These are phyloP conservation scores for Dreissena polymorpha DNA, from an alignment of 1,140 invertebrate species.

Conservation along the genomic window DNA sequence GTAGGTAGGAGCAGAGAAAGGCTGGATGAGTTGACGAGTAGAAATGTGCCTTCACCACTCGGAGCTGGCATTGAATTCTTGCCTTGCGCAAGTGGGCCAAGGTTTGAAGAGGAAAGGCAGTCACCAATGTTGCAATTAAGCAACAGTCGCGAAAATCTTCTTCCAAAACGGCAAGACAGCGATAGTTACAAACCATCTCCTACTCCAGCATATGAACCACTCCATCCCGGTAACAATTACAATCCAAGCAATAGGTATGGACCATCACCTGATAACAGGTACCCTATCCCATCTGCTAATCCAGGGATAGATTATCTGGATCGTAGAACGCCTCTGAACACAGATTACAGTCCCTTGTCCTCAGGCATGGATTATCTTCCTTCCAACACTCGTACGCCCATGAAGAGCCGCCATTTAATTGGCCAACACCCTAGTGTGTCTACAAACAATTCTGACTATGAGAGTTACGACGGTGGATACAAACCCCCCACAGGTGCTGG, in stretches of 20 bases:
- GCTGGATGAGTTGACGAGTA: not conserved
- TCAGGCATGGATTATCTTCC: conserved; percentile 48
- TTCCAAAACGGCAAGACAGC: conserved; percentile 43
- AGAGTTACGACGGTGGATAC: not conserved
- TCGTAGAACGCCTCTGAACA: conserved; percentile 30
- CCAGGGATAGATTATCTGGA: conserved; percentile 49
- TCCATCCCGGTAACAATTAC: not conserved
- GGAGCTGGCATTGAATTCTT: conserved; percentile 41
- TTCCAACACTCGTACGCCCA: conserved; percentile 17
- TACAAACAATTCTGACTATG: conserved; percentile 6
- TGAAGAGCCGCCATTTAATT: conserved; percentile 40
- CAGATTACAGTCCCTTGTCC: conserved; percentile 34
- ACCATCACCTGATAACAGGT: not conserved
- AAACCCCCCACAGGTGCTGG: conserved; percentile 1
- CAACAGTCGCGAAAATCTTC: conserved; percentile 39
- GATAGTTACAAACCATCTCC: conserved; percentile 28
- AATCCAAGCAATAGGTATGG: not conserved
- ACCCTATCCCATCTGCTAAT: conserved; percentile 14
- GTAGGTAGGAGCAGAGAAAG: not conserved
- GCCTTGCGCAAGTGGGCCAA: not conserved
- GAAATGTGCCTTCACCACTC: conserved; percentile 2
- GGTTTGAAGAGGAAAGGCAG: conserved; percentile 16
- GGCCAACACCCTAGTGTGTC: conserved; percentile 6
- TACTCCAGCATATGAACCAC: not conserved
- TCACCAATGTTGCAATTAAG: conserved; percentile 36